These are phyloP conservation scores for Asobara japonica DNA, from an alignment of 1,140 invertebrate species.

Conservation along the genomic window DNA sequence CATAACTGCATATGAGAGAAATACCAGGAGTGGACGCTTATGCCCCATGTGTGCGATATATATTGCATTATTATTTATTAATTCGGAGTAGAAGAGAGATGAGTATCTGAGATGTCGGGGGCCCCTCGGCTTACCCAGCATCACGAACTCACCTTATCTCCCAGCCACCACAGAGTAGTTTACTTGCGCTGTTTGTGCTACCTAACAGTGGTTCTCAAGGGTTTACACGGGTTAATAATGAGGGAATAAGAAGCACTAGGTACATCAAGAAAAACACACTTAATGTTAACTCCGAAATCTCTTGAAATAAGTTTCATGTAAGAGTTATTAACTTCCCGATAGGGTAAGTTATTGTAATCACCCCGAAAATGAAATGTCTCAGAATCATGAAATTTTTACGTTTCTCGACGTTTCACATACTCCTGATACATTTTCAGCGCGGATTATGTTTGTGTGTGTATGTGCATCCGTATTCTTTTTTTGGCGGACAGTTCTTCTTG, in stretches of 20 bases:
- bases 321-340: not conserved
- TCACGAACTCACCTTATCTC: slow-evolving; percentile 63
- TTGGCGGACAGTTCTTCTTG: too few species aligned
- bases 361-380: too few species aligned
- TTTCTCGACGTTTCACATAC: too few species aligned
- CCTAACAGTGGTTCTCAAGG: slow-evolving; percentile 4
- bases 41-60: slow-evolving; percentile 51
- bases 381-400: too few species aligned
- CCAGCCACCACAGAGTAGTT: slow-evolving; percentile 30
- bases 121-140: slow-evolving; percentile 46
- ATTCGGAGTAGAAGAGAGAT: slow-evolving; percentile 60
- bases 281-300: too few species aligned
- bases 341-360: too few species aligned
- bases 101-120: slow-evolving; percentile 53
- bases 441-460: not conserved
- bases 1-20: not conserved
- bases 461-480: too few species aligned
- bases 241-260: not conserved
- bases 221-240: not conserved
- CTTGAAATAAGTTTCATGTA: not conserved
- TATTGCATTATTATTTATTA: slow-evolving; percentile 67
- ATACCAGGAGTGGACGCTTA: not conserved
- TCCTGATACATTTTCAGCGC: too few species aligned
- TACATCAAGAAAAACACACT: too few species aligned
- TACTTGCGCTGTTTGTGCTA: not conserved